A percentile compares a stretch with the other conserved stretches of the same genome.
Evolutionary conservation across 1,140 invertebrate species (phyloP).

Genomic region (Callitettix versicolor): DNA sequence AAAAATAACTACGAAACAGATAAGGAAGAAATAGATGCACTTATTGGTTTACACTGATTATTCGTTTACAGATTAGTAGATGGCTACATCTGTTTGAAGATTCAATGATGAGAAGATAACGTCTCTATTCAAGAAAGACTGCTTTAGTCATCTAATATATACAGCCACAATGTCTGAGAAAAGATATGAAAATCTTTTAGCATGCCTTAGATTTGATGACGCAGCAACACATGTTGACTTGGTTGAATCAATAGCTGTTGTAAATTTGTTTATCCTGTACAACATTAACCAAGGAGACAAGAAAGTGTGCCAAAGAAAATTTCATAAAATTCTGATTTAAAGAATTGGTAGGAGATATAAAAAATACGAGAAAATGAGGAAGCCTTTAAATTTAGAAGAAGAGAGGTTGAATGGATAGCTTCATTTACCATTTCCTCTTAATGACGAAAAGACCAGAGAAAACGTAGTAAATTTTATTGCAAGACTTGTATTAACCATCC

Average conservation of each 20-base stretch:
- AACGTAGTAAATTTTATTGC: not conserved
- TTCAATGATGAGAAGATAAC: too few species aligned
- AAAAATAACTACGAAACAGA: too few species aligned
- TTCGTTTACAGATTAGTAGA: too few species aligned
- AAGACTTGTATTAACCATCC: not conserved
- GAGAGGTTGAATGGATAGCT: not conserved
- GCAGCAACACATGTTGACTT: too few species aligned
- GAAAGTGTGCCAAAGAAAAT: slow-evolving; percentile 3
- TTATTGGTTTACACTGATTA: too few species aligned
- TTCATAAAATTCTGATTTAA: not conserved
- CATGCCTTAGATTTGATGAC: too few species aligned
- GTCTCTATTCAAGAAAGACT: too few species aligned
- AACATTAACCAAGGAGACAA: not conserved
- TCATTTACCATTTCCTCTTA: slow-evolving; percentile 1
- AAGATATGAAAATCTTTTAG: too few species aligned
- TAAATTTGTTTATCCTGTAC: not conserved
- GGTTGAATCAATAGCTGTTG: not conserved
- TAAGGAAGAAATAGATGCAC: too few species aligned
- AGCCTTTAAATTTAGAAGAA: not conserved
- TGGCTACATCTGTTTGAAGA: too few species aligned
- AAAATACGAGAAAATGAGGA: not conserved
- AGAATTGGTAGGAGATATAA: not conserved
- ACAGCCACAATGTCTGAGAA: too few species aligned
- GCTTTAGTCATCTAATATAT: too few species aligned
- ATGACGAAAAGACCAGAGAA: not conserved